phyloP scores from a whole-genome alignment of 2,797 vertebrate species.

The Darevskia mixta region DNA sequence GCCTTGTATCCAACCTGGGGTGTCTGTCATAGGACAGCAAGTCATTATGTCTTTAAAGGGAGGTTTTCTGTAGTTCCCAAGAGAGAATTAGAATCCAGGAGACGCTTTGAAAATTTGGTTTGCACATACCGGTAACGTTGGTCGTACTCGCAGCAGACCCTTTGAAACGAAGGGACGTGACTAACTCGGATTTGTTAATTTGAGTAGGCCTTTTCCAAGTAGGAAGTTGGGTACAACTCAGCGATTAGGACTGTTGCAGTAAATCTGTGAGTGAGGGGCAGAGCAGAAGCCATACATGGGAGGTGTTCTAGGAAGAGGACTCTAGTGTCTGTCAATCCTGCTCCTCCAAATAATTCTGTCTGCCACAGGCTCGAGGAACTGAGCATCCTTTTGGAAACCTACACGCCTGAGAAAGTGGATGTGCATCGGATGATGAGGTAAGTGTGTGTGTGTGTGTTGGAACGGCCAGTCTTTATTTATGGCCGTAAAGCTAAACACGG shows the following conservation, averaged over 20 bases:
- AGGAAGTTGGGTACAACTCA: neutral
- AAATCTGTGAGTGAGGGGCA: neutral
- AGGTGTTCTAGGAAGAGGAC: neutral
- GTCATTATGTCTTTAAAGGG: neutral
- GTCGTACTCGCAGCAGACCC: no score
- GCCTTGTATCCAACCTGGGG: no score
- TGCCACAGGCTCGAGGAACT: slow-evolving; percentile 84
- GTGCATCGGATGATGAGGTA: slow-evolving; percentile 86
- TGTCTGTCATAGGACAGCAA: neutral
- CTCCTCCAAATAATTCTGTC: neutral
- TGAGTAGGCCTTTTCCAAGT: neutral
- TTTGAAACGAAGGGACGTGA: no score
- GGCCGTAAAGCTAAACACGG: no score
- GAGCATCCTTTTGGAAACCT: slow-evolving; percentile 86
- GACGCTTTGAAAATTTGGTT: neutral
- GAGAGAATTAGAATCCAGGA: neutral
- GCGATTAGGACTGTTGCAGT: neutral
- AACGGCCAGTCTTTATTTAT: neutral
- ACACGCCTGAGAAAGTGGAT: slow-evolving; percentile 83
- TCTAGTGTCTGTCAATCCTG: neutral
- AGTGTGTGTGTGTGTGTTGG: slow-evolving; percentile 34
- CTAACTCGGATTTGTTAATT: no score
- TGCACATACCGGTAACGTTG: no score
- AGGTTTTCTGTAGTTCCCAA: neutral
- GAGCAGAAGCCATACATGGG: neutral